Percentiles rank a stretch among this genome's conserved stretches.
Conservation (phyloP, 1,140 invertebrate genomes). For the Apis laboriosa region DNA sequence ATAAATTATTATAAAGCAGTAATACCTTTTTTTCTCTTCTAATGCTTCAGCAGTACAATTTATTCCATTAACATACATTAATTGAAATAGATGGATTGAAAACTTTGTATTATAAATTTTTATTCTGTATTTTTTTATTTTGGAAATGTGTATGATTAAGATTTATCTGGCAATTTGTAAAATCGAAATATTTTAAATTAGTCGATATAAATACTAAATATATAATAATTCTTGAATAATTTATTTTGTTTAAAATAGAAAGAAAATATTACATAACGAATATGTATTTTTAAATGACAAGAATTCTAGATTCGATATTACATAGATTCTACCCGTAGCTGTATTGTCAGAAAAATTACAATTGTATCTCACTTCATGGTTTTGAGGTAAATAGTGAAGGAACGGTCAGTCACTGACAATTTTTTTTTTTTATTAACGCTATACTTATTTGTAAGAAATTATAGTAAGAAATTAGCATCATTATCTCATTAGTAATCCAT, state of each 20-base stretch:
- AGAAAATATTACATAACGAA: conserved; percentile 1
- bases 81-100: neutral
- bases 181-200: neutral
- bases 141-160: neutral
- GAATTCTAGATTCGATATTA: conserved; percentile 2
- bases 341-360: conserved; percentile 40
- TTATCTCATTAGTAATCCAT: neutral
- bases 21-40: neutral
- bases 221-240: neutral
- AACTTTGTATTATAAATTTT: conserved; percentile 1
- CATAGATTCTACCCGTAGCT: conserved; percentile 5
- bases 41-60: neutral
- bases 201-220: no score
- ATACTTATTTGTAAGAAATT: conserved; percentile 9
- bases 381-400: conserved; percentile 39
- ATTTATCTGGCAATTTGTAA: neutral
- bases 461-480: neutral
- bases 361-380: conserved; percentile 1
- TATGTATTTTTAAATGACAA: conserved; percentile 22
- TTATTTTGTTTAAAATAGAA: conserved; percentile 14
- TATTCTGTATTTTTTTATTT: neutral
- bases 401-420: conserved; percentile 33
- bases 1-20: conserved; percentile 78
- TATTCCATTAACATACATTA: neutral
- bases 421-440: conserved; percentile 29